phyloP scores from a whole-genome alignment of 1,140 invertebrate genomes.

The Streblospio benedicti region DNA sequence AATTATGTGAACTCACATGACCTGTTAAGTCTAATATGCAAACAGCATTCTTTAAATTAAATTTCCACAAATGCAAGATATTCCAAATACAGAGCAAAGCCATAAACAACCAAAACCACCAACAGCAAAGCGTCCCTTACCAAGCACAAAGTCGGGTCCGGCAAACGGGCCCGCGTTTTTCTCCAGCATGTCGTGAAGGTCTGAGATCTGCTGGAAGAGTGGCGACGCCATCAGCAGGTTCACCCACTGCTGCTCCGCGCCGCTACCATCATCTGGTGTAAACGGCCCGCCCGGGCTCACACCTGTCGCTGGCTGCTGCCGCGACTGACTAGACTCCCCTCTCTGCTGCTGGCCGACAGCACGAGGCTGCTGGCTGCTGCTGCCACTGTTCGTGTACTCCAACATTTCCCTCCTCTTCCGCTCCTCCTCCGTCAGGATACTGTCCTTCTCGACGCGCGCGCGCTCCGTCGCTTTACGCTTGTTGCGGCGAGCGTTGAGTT shows the following conservation, averaged over 20 bases:
- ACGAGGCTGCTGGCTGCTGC: background rate
- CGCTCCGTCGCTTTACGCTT: constrained; percentile 25
- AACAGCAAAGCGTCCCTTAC: too few species aligned
- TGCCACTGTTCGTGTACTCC: background rate
- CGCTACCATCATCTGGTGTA: constrained; percentile 23
- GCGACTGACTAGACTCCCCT: background rate
- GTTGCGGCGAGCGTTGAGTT: constrained; percentile 34
- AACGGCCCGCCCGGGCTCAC: constrained; percentile 1
- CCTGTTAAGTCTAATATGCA: too few species aligned
- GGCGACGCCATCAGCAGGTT: constrained; percentile 42
- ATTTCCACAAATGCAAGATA: too few species aligned
- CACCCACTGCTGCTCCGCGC: constrained; percentile 38
- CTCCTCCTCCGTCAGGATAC: constrained; percentile 24
- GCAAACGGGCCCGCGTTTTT: constrained; percentile 29
- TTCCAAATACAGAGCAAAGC: too few species aligned
- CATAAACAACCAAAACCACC: too few species aligned
- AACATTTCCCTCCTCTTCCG: constrained; percentile 3
- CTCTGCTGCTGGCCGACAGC: too few species aligned
- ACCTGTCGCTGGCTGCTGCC: background rate
- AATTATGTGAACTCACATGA: too few species aligned
- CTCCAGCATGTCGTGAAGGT: constrained; percentile 35
- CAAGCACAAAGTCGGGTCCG: too few species aligned
- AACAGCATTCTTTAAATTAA: too few species aligned
- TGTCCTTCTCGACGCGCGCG: constrained; percentile 32
- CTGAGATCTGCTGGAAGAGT: constrained; percentile 43